phyloP scores from a whole-genome alignment of 2,888 invertebrate genomes.

The Drosophila pullipes region DNA sequence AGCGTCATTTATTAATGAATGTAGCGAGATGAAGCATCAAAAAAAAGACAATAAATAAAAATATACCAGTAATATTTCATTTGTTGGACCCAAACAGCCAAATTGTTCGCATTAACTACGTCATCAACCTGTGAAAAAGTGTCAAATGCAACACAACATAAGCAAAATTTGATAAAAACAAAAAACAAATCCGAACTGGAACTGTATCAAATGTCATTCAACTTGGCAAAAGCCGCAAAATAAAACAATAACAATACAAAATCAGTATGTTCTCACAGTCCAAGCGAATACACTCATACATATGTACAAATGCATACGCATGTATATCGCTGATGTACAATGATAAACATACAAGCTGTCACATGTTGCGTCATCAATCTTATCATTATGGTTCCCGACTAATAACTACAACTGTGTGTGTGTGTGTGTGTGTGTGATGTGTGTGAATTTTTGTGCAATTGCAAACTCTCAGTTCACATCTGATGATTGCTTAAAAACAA shows the following conservation, averaged over 20 bases:
- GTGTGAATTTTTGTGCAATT: background rate
- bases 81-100: conserved; percentile 13
- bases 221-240: conserved; percentile 38
- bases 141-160: conserved; percentile 33
- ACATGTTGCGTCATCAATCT: conserved; percentile 7
- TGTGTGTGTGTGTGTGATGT: background rate
- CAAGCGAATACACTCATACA: background rate
- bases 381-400: conserved; percentile 2
- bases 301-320: background rate
- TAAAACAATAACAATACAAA: conserved; percentile 24
- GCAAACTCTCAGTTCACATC: background rate
- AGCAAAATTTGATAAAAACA: conserved; percentile 25
- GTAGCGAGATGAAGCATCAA: conserved; percentile 1
- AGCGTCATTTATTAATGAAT: conserved; percentile 35
- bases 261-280: background rate
- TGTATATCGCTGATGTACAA: background rate
- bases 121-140: conserved; percentile 45
- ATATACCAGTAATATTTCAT: background rate
- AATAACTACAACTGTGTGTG: background rate
- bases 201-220: conserved; percentile 72
- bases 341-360: background rate
- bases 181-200: conserved; percentile 46
- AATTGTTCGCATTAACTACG: conserved; percentile 25
- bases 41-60: background rate
- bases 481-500: background rate